These are phyloP conservation scores for Hystrix cristata DNA, from an alignment of 2,113 vertebrate genomes.

Conservation along the genomic window DNA sequence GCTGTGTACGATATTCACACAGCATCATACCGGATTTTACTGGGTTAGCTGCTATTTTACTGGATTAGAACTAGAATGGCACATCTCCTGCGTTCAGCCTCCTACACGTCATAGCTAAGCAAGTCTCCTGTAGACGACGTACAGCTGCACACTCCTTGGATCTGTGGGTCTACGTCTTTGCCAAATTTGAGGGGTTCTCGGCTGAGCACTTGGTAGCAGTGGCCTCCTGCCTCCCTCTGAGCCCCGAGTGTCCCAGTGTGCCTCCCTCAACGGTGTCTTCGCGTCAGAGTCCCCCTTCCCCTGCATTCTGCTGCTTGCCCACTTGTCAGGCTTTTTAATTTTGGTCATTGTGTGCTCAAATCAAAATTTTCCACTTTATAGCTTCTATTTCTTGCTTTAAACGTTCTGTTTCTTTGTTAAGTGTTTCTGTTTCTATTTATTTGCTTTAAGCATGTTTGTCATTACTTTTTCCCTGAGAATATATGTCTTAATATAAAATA, in stretches of 20 bases:
- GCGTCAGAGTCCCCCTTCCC: background rate
- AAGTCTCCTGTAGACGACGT: no score
- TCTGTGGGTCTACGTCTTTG: background rate
- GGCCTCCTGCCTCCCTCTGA: background rate
- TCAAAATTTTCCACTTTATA: background rate
- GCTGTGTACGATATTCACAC: background rate
- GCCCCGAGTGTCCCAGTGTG: background rate
- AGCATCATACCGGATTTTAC: no score
- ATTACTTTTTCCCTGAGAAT: background rate
- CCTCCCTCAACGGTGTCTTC: no score
- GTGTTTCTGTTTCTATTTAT: background rate
- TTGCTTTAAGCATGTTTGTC: no score
- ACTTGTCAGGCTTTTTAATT: background rate
- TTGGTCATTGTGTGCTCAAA: background rate
- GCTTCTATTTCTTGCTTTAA: background rate
- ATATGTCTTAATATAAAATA: no score
- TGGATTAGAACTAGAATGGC: background rate
- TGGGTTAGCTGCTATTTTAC: background rate
- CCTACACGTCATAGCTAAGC: no score
- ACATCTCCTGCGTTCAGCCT: background rate
- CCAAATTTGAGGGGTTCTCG: background rate
- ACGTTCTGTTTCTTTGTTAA: background rate
- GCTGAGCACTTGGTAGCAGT: background rate
- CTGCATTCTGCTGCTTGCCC: no score
- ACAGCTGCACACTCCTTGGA: background rate